Evolutionary conservation across 2,113 vertebrate genomes (phyloP).

Genomic region (Hippoglossus stenolepis): DNA sequence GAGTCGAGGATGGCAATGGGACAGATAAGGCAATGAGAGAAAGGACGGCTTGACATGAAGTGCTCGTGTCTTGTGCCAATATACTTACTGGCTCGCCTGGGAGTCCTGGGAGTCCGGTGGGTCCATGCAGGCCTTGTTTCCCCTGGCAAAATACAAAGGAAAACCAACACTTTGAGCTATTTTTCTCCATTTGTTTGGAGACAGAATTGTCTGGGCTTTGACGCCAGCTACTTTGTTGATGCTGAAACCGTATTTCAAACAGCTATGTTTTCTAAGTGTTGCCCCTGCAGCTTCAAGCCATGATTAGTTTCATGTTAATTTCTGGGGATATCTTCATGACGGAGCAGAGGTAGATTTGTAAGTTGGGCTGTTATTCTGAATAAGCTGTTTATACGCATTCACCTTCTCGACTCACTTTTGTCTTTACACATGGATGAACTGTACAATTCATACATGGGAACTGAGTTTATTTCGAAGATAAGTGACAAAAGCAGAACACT

Average conservation of each 20-base stretch:
- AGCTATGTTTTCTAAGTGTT: neutral
- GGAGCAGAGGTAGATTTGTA: neutral
- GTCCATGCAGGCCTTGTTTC: slow-evolving; percentile 86
- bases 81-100: slow-evolving; percentile 89
- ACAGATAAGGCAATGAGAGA: slow-evolving; percentile 49
- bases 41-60: slow-evolving; percentile 57
- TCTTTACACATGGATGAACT: slow-evolving; percentile 1
- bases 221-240: slow-evolving; percentile 12
- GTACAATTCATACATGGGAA: slow-evolving; percentile 33
- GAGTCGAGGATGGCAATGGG: slow-evolving; percentile 49
- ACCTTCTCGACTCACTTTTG: slow-evolving; percentile 22
- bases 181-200: slow-evolving; percentile 36
- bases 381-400: neutral
- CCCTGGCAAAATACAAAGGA: slow-evolving; percentile 83
- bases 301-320: slow-evolving; percentile 1
- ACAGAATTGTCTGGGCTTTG: slow-evolving; percentile 37
- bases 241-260: slow-evolving; percentile 19
- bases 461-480: slow-evolving; percentile 11
- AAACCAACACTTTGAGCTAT: slow-evolving; percentile 30
- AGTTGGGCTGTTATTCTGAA: slow-evolving; percentile 9
- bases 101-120: slow-evolving; percentile 85
- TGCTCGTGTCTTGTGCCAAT: slow-evolving; percentile 50
- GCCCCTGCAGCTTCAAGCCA: slow-evolving; percentile 19
- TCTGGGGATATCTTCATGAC: neutral
- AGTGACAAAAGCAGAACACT: slow-evolving; percentile 6